phyloP scores from a whole-genome alignment of 2,113 vertebrate species.

The Trinectes maculatus region DNA sequence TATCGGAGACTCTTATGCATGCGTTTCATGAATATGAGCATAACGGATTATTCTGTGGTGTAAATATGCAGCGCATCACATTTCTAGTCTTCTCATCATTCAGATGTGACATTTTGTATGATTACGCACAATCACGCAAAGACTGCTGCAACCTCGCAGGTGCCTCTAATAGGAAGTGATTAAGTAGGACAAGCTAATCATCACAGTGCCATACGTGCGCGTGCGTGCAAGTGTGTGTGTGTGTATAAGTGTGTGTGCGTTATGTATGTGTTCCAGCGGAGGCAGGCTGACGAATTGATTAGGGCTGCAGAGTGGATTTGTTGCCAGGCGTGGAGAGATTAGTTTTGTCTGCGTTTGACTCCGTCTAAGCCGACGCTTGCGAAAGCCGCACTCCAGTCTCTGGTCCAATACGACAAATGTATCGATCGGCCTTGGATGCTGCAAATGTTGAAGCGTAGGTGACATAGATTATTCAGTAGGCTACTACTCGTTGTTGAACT shows the following conservation, averaged over 20 bases:
- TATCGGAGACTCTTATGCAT: slow-evolving; percentile 10
- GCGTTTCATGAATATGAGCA: neutral
- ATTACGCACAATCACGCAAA: slow-evolving; percentile 67
- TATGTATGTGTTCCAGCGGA: neutral
- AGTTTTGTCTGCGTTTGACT: slow-evolving; percentile 45
- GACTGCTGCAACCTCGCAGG: slow-evolving; percentile 62
- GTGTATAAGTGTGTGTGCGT: slow-evolving; percentile 10
- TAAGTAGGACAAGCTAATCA: slow-evolving; percentile 76
- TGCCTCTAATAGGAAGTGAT: slow-evolving; percentile 73
- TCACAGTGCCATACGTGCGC: slow-evolving; percentile 8
- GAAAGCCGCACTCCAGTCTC: slow-evolving; percentile 36
- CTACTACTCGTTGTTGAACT: too few relatives aligned
- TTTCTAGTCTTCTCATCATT: slow-evolving; percentile 49
- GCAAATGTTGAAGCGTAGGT: slow-evolving; percentile 37
- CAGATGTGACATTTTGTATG: slow-evolving; percentile 75
- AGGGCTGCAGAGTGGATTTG: slow-evolving; percentile 63
- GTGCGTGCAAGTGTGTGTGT: slow-evolving; percentile 17
- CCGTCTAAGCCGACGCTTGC: slow-evolving; percentile 19
- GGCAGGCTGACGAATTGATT: slow-evolving; percentile 59
- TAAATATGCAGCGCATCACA: slow-evolving; percentile 21
- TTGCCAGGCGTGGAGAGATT: slow-evolving; percentile 60
- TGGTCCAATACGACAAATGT: slow-evolving; percentile 30
- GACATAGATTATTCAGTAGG: slow-evolving; percentile 14
- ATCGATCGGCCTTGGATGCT: slow-evolving; percentile 60
- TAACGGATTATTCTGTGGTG: slow-evolving; percentile 16